Evolutionary conservation across 1,140 invertebrate genomes (phyloP), one percentile per base, ranked within the genome.

Genomic region (Mizuhopecten yessoensis): DNA sequence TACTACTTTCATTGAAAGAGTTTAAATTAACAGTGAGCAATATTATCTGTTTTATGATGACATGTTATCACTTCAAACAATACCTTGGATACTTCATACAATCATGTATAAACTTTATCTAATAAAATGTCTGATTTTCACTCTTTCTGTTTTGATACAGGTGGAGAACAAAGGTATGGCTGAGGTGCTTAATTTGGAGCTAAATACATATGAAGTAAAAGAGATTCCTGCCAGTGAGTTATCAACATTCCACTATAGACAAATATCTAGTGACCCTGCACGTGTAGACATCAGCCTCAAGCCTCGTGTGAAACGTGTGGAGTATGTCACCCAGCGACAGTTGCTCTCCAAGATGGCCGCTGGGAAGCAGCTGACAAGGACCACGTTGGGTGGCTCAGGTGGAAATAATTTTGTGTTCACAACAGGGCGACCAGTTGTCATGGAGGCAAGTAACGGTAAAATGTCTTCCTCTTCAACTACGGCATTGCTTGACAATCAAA

Each of bases 201-300:
- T 86, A 15, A 92, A 93, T n/a, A 88, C 49, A 45, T 95, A 94
- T 87, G 93, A 94, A 49, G 93, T 95, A 15, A 94, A 93, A 49
- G 93, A 94, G 20, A 93, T 95, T 33, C 94, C 93, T 39, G 90
- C 90, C 13, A 88, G 89, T 45, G 94, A 94, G 86, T 34, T 90
- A 42, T 88, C 90, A 87, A 87, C 93, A 92, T 94, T 95, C 89
- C 93, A 92, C 23, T 94, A 94, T 86, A 94, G 93, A 87, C 92
- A 91, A 34, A 88, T 94, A 86, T 93, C 95, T 45, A 92, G 92
- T 57, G 92, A 94, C 34, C 90, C 92, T 34, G 45, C 33, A 45
- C 88, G 9, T 49, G 75, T 39, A 87, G 88, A 88, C 88, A 89
- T 34, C 90, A 91, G 57, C 33, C 88, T 91, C 42, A 90, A 92